Base-by-base conservation (phyloP, 2,797 vertebrate genomes). In the Sphaeramia orbicularis region DNA sequence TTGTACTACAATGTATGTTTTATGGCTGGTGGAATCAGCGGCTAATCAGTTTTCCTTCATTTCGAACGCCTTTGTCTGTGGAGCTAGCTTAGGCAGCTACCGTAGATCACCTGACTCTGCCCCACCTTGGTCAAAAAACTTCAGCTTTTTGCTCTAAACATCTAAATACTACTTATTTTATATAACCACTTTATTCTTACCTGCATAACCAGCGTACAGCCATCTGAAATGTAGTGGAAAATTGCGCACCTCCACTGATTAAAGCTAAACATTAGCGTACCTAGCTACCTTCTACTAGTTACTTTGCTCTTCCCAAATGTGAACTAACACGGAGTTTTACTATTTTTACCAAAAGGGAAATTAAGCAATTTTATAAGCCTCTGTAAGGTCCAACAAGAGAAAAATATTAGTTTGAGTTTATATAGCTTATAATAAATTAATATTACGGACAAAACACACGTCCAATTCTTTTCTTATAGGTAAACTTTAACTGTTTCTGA, bases 151-250 rank as follows among this genome's bases (percentile, higher is more conserved):
- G 5, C 0, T 13, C 2, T 30, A 6, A 21, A 38, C 1, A 53
- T 1, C 15, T 18, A 0, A 19, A 21, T 32, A 13, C 1, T 12
- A 6, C 6, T 3, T 11, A 0, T 4, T 14, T 37, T 7, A 15
- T 1, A 12, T 1, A 8, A 6, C 4, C 9, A 0, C 2, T 27
- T 4, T 1, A 1, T 13, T 36, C 92, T 87, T 91, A 95, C 94
- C 94, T 95, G 93, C 94, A 95, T 58, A 95, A 47, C 94, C 94
- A 95, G 30, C 94, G 93, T 4, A 93, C 94, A 86, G 94, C 94
- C 94, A 95, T 95, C 82, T 49, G 88, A 81, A 70, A 7, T 36
- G 62, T 41, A 30, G 63, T 38, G 38, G 50, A 48, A 76, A 84
- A 71, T 52, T 50, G 47, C 48, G 57, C 76, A 57, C 52, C 64